Evolutionary conservation across 2,797 vertebrate species (phyloP).

Genomic region (Ctenopoma multispine): DNA sequence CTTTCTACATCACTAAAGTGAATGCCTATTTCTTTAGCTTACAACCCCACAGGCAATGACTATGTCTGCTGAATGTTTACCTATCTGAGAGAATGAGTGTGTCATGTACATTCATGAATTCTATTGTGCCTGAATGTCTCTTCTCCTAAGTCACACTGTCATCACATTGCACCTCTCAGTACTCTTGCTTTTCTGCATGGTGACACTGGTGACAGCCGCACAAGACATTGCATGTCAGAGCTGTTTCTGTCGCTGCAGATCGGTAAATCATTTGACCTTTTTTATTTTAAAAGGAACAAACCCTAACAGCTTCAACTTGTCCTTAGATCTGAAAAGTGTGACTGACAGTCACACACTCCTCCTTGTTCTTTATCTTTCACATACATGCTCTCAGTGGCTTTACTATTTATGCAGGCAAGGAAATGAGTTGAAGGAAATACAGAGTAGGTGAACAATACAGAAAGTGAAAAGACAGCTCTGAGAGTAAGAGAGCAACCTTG

Average conservation of each 20-base stretch:
- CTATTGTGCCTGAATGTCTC: conserved; percentile 18
- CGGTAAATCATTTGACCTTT: conserved; percentile 15
- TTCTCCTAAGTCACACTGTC: conserved; percentile 30
- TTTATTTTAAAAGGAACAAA: conserved; percentile 37
- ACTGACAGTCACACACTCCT: conserved; percentile 36
- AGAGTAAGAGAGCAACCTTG: conserved; percentile 22
- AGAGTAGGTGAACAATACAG: conserved; percentile 20
- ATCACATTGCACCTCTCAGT: conserved; percentile 28
- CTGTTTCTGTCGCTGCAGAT: conserved; percentile 35
- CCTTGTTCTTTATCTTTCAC: conserved; percentile 31
- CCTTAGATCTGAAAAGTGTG: conserved; percentile 46
- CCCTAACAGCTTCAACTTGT: conserved; percentile 34
- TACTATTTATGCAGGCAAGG: conserved; percentile 35
- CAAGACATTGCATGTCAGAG: conserved; percentile 44
- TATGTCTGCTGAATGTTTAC: conserved; percentile 12
- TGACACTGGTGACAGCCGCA: conserved; percentile 45
- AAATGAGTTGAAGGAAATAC: conserved; percentile 14
- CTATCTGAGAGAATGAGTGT: conserved; percentile 26
- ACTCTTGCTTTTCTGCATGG: conserved; percentile 30
- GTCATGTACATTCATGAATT: conserved; percentile 44
- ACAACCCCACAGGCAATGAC: conserved; percentile 3
- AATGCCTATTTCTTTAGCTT: conserved; percentile 18
- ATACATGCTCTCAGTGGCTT: conserved; percentile 3
- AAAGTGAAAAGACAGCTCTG: conserved; percentile 21
- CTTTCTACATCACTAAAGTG: not conserved